phyloP scores from a whole-genome alignment of 2,113 vertebrate genomes.

The Lycaon pictus region DNA sequence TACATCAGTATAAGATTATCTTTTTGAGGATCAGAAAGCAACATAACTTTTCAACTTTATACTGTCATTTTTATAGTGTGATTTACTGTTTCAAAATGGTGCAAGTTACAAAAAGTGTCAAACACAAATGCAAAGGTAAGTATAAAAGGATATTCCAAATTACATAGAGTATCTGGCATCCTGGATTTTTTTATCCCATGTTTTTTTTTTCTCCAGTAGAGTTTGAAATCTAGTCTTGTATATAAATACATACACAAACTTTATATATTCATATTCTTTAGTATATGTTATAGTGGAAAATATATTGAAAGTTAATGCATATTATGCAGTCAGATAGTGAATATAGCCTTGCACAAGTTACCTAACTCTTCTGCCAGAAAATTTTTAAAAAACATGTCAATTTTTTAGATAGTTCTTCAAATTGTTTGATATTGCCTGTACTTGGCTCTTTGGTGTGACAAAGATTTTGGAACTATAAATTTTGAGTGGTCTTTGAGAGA shows the following conservation, averaged over 20 bases:
- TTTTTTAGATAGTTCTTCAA: neutral
- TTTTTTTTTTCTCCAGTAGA: conserved; percentile 6
- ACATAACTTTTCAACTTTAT: neutral
- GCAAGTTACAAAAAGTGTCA: neutral
- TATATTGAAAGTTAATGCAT: neutral
- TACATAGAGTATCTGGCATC: neutral
- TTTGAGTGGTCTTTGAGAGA: neutral
- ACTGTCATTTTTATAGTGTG: neutral
- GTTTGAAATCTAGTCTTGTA: neutral
- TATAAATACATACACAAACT: neutral
- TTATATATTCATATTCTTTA: conserved; percentile 1
- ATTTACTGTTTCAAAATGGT: neutral
- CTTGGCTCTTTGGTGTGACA: neutral
- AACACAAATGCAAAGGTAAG: neutral
- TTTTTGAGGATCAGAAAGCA: neutral
- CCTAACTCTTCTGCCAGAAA: neutral
- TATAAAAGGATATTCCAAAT: neutral
- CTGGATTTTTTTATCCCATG: neutral
- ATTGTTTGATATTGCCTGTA: neutral
- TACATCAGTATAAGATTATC: neutral
- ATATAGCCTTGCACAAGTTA: neutral
- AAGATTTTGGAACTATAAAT: conserved; percentile 12
- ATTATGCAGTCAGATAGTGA: neutral
- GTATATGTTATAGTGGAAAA: neutral
- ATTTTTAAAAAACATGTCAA: neutral